phyloP scores from a whole-genome alignment of 1,140 invertebrate genomes.

The Lordiphosa collinella region DNA sequence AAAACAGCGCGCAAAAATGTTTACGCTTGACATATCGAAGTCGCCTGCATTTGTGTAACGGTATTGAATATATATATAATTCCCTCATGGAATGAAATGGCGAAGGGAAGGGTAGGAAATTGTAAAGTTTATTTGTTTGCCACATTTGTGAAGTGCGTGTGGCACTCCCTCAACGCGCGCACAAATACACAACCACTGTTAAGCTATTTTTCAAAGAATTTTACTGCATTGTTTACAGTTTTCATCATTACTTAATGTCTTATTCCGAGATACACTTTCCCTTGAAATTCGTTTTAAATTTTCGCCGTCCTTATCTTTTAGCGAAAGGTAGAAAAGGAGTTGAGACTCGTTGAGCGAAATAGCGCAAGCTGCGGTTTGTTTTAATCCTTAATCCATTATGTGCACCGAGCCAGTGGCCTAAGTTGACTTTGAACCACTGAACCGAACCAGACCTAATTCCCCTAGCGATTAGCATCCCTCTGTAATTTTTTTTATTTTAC shows the following conservation, averaged over 20 bases:
- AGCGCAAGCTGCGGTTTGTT: too few species aligned
- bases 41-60: neutral
- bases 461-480: too few species aligned
- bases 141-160: constrained; percentile 10
- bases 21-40: constrained; percentile 18
- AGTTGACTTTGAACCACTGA: too few species aligned
- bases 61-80: neutral
- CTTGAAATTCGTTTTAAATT: neutral
- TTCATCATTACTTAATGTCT: neutral
- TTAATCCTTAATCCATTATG: too few species aligned
- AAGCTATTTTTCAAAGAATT: constrained; percentile 3
- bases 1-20: constrained; percentile 21
- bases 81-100: neutral
- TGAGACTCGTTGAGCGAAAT: too few species aligned
- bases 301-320: too few species aligned
- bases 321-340: too few species aligned
- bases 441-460: too few species aligned
- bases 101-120: neutral
- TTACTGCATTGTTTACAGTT: neutral
- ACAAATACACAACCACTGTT: neutral
- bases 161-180: neutral
- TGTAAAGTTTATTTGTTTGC: constrained; percentile 11
- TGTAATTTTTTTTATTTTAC: too few species aligned
- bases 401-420: too few species aligned
- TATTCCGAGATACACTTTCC: neutral